phyloP scores from a whole-genome alignment of 2,888 invertebrate genomes.

The Ditylenchus weischeri region DNA sequence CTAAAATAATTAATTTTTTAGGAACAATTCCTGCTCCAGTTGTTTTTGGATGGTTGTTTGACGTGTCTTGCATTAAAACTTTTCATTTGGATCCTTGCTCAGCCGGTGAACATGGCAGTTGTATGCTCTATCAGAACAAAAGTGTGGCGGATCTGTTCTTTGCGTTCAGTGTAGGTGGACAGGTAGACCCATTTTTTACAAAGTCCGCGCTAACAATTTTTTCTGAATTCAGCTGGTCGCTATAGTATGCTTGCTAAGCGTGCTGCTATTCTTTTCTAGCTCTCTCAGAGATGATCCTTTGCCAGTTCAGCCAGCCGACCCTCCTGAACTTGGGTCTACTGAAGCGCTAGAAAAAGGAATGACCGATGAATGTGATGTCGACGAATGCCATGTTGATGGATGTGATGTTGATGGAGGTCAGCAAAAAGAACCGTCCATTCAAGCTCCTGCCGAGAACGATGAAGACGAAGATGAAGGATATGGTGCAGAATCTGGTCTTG shows the following conservation, averaged over 20 bases:
- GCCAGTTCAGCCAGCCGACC: slow-evolving; percentile 27
- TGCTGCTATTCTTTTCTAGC: slow-evolving; percentile 47
- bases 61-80: slow-evolving; percentile 87
- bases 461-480: slow-evolving; percentile 8
- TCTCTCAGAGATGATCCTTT: slow-evolving; percentile 41
- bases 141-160: slow-evolving; percentile 64
- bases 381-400: neutral
- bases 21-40: slow-evolving; percentile 89
- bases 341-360: neutral
- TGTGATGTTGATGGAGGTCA: neutral
- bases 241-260: slow-evolving; percentile 48
- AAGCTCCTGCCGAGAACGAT: neutral
- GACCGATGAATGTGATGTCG: neutral
- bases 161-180: slow-evolving; percentile 71
- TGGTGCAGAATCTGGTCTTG: neutral
- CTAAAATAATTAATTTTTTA: neutral
- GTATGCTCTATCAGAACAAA: slow-evolving; percentile 56
- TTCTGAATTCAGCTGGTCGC: slow-evolving; percentile 41
- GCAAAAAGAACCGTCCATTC: neutral
- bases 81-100: slow-evolving; percentile 63
- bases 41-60: slow-evolving; percentile 87
- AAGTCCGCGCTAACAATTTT: slow-evolving; percentile 1
- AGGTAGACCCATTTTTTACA: slow-evolving; percentile 56
- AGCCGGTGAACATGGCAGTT: slow-evolving; percentile 42
- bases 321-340: slow-evolving; percentile 6